A percentile compares a stretch with the other conserved stretches of the same genome.
phyloP scores from a whole-genome alignment of 2,888 invertebrate genomes.

The Agonopterix subpropinquella region DNA sequence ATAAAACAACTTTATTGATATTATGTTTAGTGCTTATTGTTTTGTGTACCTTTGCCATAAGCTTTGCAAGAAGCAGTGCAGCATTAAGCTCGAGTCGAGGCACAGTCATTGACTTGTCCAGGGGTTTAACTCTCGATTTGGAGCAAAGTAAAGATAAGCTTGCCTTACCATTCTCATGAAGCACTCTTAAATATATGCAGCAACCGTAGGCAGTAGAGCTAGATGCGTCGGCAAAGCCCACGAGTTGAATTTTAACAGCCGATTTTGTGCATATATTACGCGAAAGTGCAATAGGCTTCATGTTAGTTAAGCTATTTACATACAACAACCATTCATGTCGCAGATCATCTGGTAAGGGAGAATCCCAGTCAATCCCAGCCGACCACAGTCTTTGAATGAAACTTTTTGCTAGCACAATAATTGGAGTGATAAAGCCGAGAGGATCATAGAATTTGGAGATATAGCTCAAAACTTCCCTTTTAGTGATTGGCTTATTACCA shows the following conservation, averaged over 20 bases:
- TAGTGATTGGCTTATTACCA: slow-evolving; percentile 1
- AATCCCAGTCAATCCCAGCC: slow-evolving; percentile 2
- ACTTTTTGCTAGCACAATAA: slow-evolving; percentile 8
- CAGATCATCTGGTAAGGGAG: slow-evolving; percentile 3
- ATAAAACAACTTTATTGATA: slow-evolving; percentile 5
- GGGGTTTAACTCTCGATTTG: slow-evolving; percentile 14
- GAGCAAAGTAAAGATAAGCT: slow-evolving; percentile 9
- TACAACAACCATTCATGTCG: slow-evolving; percentile 1
- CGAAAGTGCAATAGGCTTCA: background rate
- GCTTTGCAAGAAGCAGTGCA: slow-evolving; percentile 3
- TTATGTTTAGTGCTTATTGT: background rate
- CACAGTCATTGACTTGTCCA: slow-evolving; percentile 4
- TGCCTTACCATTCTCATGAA: slow-evolving; percentile 4
- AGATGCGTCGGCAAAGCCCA: slow-evolving; percentile 11
- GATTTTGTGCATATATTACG: background rate
- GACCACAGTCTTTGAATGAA: slow-evolving; percentile 12
- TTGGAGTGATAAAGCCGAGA: slow-evolving; percentile 10
- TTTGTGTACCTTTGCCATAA: no score
- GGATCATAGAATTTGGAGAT: slow-evolving; percentile 12
- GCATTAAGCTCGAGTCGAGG: slow-evolving; percentile 13
- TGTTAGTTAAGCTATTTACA: background rate
- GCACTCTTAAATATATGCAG: slow-evolving; percentile 11
- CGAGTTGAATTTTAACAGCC: slow-evolving; percentile 5
- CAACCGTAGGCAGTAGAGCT: slow-evolving; percentile 9
- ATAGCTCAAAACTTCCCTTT: slow-evolving; percentile 11